Base-by-base conservation (phyloP, 1,140 invertebrate genomes). In the Tenebrio molitor region DNA sequence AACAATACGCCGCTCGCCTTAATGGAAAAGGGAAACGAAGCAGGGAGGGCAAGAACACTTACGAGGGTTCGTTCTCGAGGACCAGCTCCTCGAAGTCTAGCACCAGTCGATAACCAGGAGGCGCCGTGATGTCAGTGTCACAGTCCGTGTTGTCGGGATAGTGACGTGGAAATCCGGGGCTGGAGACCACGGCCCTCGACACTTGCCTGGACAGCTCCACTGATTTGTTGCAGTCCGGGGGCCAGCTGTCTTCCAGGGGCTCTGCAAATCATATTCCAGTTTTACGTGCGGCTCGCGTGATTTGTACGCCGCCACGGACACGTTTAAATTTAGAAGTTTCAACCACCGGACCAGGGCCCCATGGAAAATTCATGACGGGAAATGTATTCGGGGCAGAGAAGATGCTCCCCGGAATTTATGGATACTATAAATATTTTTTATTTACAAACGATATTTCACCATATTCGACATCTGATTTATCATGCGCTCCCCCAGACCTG, bases 101-200 rank as follows among this genome's bases (percentile, higher is more conserved):
- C 1, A 89, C 81, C 5, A 91, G 83, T 16, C 86, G 84, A 77
- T 88, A 89, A 1, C 87, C 88, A 1, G 85, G 84, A 0, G 89
- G 88, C 2, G 88, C 88, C 1, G 82, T 84, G 7, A 92, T 83
- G 34, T 85, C 84, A 0, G 86, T 89, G 68, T 88, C 83, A 80
- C 91, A 92, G 58, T 88, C 85, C 1, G 86, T 86, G 79, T 91
- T 90, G 74, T 92, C 90, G 0, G 91, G 90, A 83, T 93, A 93
- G 0, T 86, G 84, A 0, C 87, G 84, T 0, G 91, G 91, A 82
- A 91, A 92, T 16, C 86, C 87, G 1, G 91, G 91, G 81, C 89
- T 91, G 1, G 88, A 87, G 1, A 92, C 82, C 0, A 85, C 82
- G 0, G 87, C 85, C 33, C 87, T 84, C 0, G 88, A 87, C 69